A percentile compares a stretch with the other conserved stretches of the same genome.
Evolutionary conservation across 2,888 invertebrate species (phyloP).

Genomic region (Gari tellinella): DNA sequence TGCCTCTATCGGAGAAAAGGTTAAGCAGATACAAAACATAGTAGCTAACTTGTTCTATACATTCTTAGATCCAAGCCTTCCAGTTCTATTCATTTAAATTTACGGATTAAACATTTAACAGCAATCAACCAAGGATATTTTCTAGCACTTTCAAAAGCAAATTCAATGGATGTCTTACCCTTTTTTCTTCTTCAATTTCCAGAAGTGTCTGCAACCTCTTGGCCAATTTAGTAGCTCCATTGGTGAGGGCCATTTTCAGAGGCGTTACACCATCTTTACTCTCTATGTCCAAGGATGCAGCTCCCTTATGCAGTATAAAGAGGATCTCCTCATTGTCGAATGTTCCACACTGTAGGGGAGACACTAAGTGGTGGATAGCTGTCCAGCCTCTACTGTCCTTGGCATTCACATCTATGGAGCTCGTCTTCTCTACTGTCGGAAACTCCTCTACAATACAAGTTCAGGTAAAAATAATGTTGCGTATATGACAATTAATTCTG

Average conservation of each 20-base stretch:
- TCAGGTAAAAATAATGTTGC: too few species aligned
- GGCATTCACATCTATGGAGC: constrained; percentile 75
- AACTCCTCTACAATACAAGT: constrained; percentile 59
- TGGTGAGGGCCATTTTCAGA: constrained; percentile 73
- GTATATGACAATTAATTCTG: too few species aligned
- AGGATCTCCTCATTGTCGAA: constrained; percentile 83
- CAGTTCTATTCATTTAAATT: too few species aligned
- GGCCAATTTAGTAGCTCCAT: constrained; percentile 73
- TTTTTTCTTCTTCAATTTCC: constrained; percentile 50
- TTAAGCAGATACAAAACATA: too few species aligned
- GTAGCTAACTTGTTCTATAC: too few species aligned
- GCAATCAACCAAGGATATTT: too few species aligned
- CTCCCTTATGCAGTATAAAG: constrained; percentile 79
- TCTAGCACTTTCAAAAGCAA: too few species aligned
- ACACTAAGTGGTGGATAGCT: constrained; percentile 83
- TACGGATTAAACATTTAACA: too few species aligned
- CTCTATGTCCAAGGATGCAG: constrained; percentile 77
- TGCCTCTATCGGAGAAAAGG: too few species aligned
- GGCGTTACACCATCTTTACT: constrained; percentile 79
- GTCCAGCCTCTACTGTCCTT: constrained; percentile 83
- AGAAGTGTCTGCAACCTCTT: constrained; percentile 73
- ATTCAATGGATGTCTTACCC: constrained; percentile 19
- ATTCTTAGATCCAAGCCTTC: too few species aligned
- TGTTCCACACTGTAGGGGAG: constrained; percentile 81
- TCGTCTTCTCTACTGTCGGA: constrained; percentile 72